These are phyloP conservation scores for Lagopus muta DNA, from an alignment of 2,113 vertebrate species.

Conservation along the genomic window DNA sequence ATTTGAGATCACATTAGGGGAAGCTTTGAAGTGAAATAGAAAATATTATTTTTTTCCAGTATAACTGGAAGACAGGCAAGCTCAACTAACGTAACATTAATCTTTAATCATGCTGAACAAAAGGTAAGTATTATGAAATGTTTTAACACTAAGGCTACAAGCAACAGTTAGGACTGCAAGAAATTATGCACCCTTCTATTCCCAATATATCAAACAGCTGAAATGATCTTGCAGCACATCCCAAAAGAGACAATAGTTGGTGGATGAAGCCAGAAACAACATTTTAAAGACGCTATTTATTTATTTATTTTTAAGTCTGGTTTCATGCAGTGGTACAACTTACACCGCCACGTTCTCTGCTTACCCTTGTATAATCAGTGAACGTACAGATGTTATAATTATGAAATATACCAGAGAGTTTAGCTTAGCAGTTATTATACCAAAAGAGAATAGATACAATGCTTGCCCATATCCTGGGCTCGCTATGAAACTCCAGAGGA, in stretches of 20 bases:
- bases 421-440: too few relatives aligned
- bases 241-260: background rate
- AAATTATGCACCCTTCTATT: background rate
- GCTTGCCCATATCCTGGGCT: too few relatives aligned
- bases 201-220: background rate
- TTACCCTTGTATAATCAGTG: background rate
- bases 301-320: background rate
- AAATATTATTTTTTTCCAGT: background rate
- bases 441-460: too few relatives aligned
- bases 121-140: background rate
- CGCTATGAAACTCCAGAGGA: too few relatives aligned
- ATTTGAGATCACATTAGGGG: background rate
- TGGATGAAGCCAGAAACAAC: background rate
- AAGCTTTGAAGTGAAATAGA: background rate
- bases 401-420: too few relatives aligned
- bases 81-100: background rate
- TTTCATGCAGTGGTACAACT: background rate
- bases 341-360: background rate
- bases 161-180: background rate
- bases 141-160: background rate
- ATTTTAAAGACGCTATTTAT: background rate
- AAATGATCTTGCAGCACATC: background rate
- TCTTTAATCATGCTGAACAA: slow-evolving; percentile 19
- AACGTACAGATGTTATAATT: too few relatives aligned
- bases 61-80: background rate